These are phyloP conservation scores for Aphelocoma californica DNA, from an alignment of 2,797 vertebrate genomes.

Conservation along the genomic window DNA sequence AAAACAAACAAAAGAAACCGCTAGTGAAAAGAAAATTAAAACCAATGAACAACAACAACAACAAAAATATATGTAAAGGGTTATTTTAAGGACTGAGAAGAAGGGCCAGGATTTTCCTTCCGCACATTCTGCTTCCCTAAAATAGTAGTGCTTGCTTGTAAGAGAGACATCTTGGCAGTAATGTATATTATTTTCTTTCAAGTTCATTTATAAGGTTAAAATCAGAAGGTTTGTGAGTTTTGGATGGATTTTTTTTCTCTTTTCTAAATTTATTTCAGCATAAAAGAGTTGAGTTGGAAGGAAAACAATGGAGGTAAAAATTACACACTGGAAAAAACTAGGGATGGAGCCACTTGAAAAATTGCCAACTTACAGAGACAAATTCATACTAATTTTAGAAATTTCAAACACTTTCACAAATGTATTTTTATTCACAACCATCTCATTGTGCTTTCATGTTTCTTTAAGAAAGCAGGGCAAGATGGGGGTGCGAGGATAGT, in stretches of 20 bases:
- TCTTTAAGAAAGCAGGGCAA: background rate
- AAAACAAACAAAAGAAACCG: background rate
- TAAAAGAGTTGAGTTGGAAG: background rate
- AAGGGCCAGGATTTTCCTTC: conserved; percentile 43
- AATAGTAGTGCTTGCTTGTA: conserved; percentile 15
- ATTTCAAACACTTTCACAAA: background rate
- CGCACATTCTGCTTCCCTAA: background rate
- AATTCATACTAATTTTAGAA: conserved; percentile 4
- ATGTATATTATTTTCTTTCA: conserved; percentile 40
- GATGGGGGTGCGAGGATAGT: background rate
- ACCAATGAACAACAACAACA: background rate
- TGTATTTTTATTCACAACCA: background rate
- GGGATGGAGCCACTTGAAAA: background rate
- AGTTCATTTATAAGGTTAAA: conserved; percentile 55
- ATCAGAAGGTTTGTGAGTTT: background rate
- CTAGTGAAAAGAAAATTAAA: background rate
- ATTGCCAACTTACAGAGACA: background rate
- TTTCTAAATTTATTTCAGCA: conserved; percentile 32
- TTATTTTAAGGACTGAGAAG: conserved; percentile 31
- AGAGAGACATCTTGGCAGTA: conserved; percentile 35
- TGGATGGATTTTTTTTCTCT: background rate
- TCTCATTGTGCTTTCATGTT: background rate
- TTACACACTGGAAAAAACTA: background rate
- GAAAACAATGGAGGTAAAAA: conserved; percentile 23
- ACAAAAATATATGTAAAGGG: background rate